phyloP scores from a whole-genome alignment of 2,113 vertebrate genomes.

The Serinus canaria region DNA sequence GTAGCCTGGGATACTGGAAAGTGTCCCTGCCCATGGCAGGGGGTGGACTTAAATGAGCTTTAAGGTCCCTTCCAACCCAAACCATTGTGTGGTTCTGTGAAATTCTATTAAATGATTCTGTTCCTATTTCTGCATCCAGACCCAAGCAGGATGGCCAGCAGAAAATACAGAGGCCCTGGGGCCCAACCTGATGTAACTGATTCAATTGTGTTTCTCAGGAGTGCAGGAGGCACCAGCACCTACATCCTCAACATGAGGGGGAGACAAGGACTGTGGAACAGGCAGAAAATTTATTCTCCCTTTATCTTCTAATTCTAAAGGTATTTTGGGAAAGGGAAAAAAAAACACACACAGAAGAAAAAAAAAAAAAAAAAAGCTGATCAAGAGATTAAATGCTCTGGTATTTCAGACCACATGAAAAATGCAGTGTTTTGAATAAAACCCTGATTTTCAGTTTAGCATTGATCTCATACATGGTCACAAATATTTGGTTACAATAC shows the following conservation, averaged over 20 bases:
- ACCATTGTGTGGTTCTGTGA: neutral
- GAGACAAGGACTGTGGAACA: neutral
- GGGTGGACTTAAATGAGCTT: neutral
- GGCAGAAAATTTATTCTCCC: neutral
- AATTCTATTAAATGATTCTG: fast-evolving
- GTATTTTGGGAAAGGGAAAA: neutral
- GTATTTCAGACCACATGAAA: neutral
- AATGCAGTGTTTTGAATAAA: neutral
- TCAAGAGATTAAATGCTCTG: conserved; percentile 35
- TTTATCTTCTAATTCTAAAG: neutral
- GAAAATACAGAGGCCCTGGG: fast-evolving
- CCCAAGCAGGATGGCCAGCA: neutral
- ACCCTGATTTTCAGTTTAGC: neutral
- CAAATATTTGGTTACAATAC: neutral
- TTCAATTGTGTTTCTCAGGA: fast-evolving
- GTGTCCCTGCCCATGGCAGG: neutral
- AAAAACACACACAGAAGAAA: neutral
- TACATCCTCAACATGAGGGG: neutral
- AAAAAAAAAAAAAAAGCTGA: neutral
- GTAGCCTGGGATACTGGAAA: fast-evolving
- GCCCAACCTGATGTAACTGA: neutral
- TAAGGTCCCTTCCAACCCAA: neutral
- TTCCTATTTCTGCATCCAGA: neutral
- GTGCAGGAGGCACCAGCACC: neutral
- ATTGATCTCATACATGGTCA: neutral